These are phyloP conservation scores for Miichthys miiuy DNA, from an alignment of 2,797 vertebrate genomes.

Conservation along the genomic window DNA sequence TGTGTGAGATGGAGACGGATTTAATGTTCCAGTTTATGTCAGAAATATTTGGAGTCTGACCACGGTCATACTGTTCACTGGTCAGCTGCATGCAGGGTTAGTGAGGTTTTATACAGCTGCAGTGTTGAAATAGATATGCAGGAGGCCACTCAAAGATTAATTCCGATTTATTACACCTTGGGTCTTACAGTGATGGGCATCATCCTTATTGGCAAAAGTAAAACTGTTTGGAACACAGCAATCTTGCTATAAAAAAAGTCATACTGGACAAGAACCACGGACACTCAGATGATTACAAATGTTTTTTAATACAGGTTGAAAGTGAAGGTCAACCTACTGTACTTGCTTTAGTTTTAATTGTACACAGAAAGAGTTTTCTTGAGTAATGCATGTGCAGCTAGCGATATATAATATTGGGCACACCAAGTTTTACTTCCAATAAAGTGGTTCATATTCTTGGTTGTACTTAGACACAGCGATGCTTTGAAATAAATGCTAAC, in stretches of 20 bases:
- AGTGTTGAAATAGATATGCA: not conserved
- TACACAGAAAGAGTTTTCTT: not conserved
- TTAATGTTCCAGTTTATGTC: constrained; percentile 48
- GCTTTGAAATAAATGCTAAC: not conserved
- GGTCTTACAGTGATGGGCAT: not conserved
- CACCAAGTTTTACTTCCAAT: too few relatives aligned
- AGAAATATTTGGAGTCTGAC: constrained; percentile 24
- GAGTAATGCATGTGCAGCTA: not conserved
- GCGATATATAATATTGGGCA: too few relatives aligned
- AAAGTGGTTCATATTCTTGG: too few relatives aligned
- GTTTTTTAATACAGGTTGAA: not conserved
- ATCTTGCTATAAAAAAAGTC: not conserved
- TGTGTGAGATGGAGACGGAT: constrained; percentile 31
- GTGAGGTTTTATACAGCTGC: not conserved
- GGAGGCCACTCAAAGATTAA: not conserved
- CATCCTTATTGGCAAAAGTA: not conserved
- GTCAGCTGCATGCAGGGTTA: constrained; percentile 16
- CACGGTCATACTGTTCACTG: constrained; percentile 22
- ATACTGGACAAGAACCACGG: not conserved
- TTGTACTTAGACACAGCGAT: not conserved
- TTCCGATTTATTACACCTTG: not conserved
- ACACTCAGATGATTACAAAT: not conserved
- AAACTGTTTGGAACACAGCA: not conserved
- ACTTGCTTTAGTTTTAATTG: not conserved
- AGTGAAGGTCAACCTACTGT: not conserved